Percentiles rank a stretch among this genome's conserved stretches.
Conservation (phyloP, 2,113 vertebrate genomes). For the Thunnus thynnus region DNA sequence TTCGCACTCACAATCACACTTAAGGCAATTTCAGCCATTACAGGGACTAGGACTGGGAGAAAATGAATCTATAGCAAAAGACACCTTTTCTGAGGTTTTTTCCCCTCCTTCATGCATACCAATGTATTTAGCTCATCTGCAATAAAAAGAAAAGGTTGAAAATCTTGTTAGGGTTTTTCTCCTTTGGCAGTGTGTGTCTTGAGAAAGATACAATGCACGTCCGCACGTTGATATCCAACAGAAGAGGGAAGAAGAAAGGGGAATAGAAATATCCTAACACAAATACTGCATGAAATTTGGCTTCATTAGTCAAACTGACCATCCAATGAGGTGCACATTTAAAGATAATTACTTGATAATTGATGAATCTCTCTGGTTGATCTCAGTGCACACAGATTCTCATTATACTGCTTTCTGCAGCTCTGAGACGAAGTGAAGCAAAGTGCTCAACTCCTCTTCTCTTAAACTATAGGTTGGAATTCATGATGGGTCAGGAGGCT, state of each 20-base stretch:
- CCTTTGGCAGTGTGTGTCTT: conserved; percentile 38
- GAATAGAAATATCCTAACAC: conserved; percentile 7
- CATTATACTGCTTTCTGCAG: not conserved
- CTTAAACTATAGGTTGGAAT: conserved; percentile 6
- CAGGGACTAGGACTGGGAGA: conserved; percentile 49
- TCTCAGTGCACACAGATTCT: not conserved
- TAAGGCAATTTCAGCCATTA: conserved; percentile 74
- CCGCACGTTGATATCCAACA: not conserved
- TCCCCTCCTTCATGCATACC: conserved; percentile 46
- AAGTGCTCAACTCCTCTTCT: conserved; percentile 23
- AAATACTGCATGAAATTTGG: conserved; percentile 18
- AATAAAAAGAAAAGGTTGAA: conserved; percentile 59
- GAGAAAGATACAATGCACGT: conserved; percentile 12
- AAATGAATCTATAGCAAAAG: conserved; percentile 61
- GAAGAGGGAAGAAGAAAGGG: conserved; percentile 12
- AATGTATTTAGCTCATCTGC: conserved; percentile 67
- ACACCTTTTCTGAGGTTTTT: conserved; percentile 48
- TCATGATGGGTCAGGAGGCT: conserved; percentile 30
- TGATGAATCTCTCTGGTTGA: not conserved
- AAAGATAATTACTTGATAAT: conserved; percentile 2
- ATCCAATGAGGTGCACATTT: not conserved
- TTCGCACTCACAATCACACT: conserved; percentile 78
- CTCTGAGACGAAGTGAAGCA: conserved; percentile 13
- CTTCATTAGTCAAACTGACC: conserved; percentile 35
- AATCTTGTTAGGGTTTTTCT: conserved; percentile 52